A percentile compares a stretch with the other conserved stretches of the same genome.
phyloP scores from a whole-genome alignment of 1,140 invertebrate genomes.

The Caenorhabditis remanei region DNA sequence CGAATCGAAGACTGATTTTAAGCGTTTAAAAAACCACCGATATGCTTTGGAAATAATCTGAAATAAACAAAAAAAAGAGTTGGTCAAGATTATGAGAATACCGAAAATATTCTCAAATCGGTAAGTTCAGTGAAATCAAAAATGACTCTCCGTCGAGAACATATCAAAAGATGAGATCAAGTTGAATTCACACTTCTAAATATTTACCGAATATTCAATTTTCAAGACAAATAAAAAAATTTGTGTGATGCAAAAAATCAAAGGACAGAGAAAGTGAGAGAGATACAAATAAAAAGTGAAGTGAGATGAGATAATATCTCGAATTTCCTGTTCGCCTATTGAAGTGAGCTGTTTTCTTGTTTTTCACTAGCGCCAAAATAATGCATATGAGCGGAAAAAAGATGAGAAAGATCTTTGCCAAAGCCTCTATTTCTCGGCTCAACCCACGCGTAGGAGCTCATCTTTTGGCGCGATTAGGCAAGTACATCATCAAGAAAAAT shows the following conservation, averaged over 20 bases:
- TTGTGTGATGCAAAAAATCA: background rate
- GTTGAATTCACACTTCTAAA: too few species aligned
- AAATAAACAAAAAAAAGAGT: too few species aligned
- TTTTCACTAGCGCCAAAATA: background rate
- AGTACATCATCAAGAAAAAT: slow-evolving; percentile 3
- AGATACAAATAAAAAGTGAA: slow-evolving; percentile 51
- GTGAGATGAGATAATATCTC: slow-evolving; percentile 54
- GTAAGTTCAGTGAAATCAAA: too few species aligned
- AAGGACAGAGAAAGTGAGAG: background rate
- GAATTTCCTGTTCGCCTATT: slow-evolving; percentile 53
- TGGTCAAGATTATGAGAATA: too few species aligned
- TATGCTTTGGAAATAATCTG: too few species aligned
- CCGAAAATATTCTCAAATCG: too few species aligned
- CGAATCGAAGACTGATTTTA: too few species aligned
- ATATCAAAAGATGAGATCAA: too few species aligned
- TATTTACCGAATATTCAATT: too few species aligned
- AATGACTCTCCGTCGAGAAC: too few species aligned
- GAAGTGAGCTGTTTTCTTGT: slow-evolving; percentile 51
- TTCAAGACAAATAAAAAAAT: background rate
- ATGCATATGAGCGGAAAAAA: slow-evolving; percentile 34
- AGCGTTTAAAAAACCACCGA: too few species aligned
- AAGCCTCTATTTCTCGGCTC: background rate
- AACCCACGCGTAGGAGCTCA: background rate
- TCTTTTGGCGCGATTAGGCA: slow-evolving; percentile 6
- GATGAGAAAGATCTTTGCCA: background rate